Conservation (phyloP, 2,888 invertebrate genomes). For the Brachypalpus laphriformis region DNA sequence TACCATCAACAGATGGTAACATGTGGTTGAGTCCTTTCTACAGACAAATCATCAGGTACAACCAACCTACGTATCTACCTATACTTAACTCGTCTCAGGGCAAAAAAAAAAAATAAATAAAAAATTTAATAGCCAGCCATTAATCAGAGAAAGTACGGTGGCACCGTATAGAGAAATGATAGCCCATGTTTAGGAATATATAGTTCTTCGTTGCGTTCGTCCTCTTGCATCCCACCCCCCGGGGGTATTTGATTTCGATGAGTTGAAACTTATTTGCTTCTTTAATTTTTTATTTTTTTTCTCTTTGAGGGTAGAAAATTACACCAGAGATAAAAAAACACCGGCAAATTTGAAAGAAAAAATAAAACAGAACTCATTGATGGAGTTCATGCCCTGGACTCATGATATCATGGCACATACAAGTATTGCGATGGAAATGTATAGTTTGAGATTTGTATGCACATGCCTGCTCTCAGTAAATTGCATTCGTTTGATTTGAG, state of each 20-base stretch:
- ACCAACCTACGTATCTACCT: conserved; percentile 13
- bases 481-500: conserved; percentile 1
- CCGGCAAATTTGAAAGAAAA: neutral
- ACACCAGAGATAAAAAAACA: neutral
- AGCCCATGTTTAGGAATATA: neutral
- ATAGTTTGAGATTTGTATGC: neutral
- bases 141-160: conserved; percentile 62
- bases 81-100: conserved; percentile 48
- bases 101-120: neutral
- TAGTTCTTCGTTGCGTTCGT: conserved; percentile 7
- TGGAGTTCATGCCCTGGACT: conserved; percentile 14
- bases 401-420: neutral
- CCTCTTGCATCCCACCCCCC: neutral
- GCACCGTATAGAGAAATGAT: conserved; percentile 19
- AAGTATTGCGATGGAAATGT: neutral
- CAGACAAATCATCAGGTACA: conserved; percentile 30
- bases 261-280: neutral
- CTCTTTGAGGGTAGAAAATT: conserved; percentile 1
- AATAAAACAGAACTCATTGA: neutral
- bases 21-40: conserved; percentile 50
- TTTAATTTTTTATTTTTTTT: neutral
- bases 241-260: conserved; percentile 17
- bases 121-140: conserved; percentile 49
- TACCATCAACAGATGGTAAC: conserved; percentile 38
- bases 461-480: neutral